Percentiles rank a stretch among this genome's conserved stretches.
Conservation (phyloP, 2,113 vertebrate species). For the Uropsilus gracilis region DNA sequence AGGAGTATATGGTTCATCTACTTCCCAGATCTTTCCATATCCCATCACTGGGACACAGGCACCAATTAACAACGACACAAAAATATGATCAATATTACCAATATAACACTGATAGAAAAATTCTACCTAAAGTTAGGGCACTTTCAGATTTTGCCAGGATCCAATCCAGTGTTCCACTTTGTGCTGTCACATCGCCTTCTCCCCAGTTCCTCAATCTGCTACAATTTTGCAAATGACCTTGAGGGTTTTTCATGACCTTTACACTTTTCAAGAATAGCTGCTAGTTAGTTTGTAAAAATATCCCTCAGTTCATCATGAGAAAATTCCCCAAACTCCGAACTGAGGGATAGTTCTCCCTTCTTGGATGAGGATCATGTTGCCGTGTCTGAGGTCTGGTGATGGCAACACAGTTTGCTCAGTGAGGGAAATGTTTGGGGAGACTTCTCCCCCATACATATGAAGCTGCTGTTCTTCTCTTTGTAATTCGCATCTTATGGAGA, state of each 20-base stretch:
- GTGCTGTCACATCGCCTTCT: background rate
- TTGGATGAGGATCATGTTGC: too few species aligned
- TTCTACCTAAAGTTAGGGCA: too few species aligned
- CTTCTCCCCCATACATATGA: background rate
- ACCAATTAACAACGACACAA: accelerated
- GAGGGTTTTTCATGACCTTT: background rate
- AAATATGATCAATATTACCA: too few species aligned
- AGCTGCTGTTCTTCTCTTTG: background rate
- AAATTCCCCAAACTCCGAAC: too few species aligned
- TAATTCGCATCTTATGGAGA: background rate
- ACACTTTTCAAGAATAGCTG: background rate
- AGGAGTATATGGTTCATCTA: too few species aligned
- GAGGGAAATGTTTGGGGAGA: background rate
- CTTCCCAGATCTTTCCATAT: background rate
- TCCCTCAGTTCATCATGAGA: too few species aligned
- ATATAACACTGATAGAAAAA: accelerated
- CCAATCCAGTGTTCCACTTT: background rate
- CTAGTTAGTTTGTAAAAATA: background rate
- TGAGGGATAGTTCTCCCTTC: too few species aligned
- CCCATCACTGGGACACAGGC: background rate
- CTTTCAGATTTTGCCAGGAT: background rate
- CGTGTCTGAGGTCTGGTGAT: background rate
- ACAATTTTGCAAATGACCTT: background rate
- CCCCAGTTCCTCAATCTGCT: too few species aligned
- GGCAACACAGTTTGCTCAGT: background rate